A percentile compares a stretch with the other conserved stretches of the same genome.
These are phyloP conservation scores for Nesidiocoris tenuis DNA, from an alignment of 2,888 invertebrate species.

Conservation along the genomic window DNA sequence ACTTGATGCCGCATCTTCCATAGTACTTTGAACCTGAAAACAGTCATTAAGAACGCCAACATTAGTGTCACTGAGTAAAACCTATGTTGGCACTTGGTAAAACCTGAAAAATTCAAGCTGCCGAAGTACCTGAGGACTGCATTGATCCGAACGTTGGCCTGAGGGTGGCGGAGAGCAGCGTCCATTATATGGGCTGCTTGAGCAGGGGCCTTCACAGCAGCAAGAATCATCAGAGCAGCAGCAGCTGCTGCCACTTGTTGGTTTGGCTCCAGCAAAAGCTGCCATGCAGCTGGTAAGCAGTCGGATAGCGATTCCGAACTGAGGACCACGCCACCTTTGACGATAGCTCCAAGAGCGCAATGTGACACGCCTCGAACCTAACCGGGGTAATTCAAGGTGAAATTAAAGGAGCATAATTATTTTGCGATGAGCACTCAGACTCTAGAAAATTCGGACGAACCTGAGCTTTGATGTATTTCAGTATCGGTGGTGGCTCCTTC, in stretches of 20 bases:
- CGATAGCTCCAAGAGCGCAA: conserved; percentile 77
- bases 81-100: too few species aligned
- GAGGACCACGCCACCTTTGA: conserved; percentile 88
- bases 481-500: conserved; percentile 67
- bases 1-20: conserved; percentile 98
- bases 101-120: too few species aligned
- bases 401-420: too few species aligned
- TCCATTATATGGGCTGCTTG: conserved; percentile 89
- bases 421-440: too few species aligned
- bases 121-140: conserved; percentile 77
- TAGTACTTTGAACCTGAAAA: conserved; percentile 77
- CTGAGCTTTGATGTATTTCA: conserved; percentile 77
- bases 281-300: conserved; percentile 92
- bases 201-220: conserved; percentile 87
- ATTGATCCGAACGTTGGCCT: conserved; percentile 77
- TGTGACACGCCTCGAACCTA: conserved; percentile 88
- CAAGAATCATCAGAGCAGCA: conserved; percentile 87
- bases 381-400: too few species aligned
- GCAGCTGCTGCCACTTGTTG: conserved; percentile 80
- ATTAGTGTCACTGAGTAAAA: too few species aligned
- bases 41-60: too few species aligned
- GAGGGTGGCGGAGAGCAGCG: conserved; percentile 78
- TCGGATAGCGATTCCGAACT: conserved; percentile 84
- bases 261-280: conserved; percentile 88
- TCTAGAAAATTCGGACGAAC: too few species aligned